These are phyloP conservation scores for Neelides folsomi DNA, from an alignment of 2,888 invertebrate species.

Conservation along the genomic window DNA sequence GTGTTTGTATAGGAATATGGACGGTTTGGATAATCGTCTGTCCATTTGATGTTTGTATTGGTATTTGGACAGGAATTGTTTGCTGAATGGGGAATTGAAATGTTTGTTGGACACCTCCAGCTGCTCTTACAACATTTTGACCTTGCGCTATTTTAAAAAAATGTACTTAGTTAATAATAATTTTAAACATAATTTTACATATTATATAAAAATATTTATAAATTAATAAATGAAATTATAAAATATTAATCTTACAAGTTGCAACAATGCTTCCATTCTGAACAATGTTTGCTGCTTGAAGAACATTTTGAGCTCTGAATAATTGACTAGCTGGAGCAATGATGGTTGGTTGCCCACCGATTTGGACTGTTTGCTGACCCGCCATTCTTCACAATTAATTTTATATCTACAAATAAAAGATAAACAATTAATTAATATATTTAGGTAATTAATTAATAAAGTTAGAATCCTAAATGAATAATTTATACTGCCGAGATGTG, in stretches of 20 bases:
- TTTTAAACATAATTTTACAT: neutral
- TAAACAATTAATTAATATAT: no score
- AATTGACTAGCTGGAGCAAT: constrained; percentile 31
- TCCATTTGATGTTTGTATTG: constrained; percentile 69
- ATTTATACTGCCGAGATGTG: no score
- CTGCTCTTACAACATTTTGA: constrained; percentile 58
- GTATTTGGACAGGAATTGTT: constrained; percentile 81
- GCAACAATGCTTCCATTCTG: constrained; percentile 25
- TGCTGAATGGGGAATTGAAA: constrained; percentile 59
- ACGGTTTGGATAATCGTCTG: constrained; percentile 92
- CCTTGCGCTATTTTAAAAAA: constrained; percentile 38
- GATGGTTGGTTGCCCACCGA: constrained; percentile 21
- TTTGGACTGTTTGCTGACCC: constrained; percentile 31
- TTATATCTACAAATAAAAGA: no score
- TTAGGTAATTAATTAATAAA: no score
- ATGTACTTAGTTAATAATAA: neutral
- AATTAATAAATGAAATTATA: neutral
- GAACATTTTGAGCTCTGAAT: constrained; percentile 27
- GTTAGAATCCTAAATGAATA: no score
- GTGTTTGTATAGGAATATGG: constrained; percentile 77
- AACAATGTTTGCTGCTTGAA: constrained; percentile 27
- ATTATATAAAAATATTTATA: neutral
- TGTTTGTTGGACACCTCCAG: constrained; percentile 43
- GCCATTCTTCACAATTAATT: constrained; percentile 13
- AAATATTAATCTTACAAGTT: constrained; percentile 14